A percentile compares a stretch with the other conserved stretches of the same genome.
These are phyloP conservation scores for Archips crataeganus DNA, from an alignment of 2,888 invertebrate genomes.

Conservation along the genomic window DNA sequence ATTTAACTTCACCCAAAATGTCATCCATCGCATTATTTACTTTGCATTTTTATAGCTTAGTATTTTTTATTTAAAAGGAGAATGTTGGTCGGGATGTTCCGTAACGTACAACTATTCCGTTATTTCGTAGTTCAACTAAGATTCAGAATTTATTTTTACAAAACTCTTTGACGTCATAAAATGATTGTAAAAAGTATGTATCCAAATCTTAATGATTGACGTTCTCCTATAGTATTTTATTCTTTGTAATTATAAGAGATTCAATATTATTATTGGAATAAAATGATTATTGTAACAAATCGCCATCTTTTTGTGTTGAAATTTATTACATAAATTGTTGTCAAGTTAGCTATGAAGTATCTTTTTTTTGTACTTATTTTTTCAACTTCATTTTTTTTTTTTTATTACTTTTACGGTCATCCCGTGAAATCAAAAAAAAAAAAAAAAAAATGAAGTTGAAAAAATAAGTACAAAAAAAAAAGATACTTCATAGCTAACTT, in stretches of 20 bases:
- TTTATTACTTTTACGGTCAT: too few species aligned
- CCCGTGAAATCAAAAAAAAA: too few species aligned
- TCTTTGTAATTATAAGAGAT: conserved; percentile 67
- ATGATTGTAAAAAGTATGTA: conserved; percentile 33
- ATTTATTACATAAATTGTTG: conserved; percentile 58
- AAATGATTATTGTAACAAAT: conserved; percentile 60
- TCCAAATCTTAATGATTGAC: conserved; percentile 22
- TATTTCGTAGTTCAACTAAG: conserved; percentile 21
- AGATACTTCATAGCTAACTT: too few species aligned
- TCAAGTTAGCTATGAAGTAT: too few species aligned
- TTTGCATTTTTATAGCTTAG: conserved; percentile 42
- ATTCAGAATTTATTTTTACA: not conserved
- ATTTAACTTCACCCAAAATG: conserved; percentile 58
- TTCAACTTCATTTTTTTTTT: too few species aligned
- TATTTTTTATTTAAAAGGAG: conserved; percentile 40
- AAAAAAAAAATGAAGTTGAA: too few species aligned
- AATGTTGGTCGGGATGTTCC: conserved; percentile 30
- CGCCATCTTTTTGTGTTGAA: conserved; percentile 69
- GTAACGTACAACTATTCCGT: conserved; percentile 6
- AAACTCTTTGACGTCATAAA: conserved; percentile 17
- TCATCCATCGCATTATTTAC: conserved; percentile 64
- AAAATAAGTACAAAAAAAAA: too few species aligned
- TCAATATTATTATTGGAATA: conserved; percentile 51
- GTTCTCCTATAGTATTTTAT: conserved; percentile 42
- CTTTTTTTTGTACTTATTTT: too few species aligned